These are phyloP conservation scores for Leptodactylus fallax DNA, from an alignment of 2,797 vertebrate genomes.

Conservation along the genomic window DNA sequence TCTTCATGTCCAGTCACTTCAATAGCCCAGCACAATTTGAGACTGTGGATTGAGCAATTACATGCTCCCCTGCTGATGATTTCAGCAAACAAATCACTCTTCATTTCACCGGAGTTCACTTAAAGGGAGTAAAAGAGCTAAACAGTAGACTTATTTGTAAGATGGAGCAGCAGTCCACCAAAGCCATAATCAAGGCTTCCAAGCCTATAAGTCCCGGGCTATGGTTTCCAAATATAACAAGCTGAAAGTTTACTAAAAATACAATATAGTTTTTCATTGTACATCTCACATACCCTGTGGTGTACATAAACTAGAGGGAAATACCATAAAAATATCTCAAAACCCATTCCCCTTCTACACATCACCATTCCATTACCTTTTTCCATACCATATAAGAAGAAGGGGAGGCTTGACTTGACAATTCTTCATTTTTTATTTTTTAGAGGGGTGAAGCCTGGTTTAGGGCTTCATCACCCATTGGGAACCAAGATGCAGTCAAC, in stretches of 20 bases:
- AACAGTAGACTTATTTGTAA: not conserved
- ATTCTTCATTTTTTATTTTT: too few species aligned
- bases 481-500: too few species aligned
- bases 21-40: slow-evolving; percentile 26
- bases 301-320: not conserved
- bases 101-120: slow-evolving; percentile 23
- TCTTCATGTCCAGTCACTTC: slow-evolving; percentile 8
- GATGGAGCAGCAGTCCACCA: not conserved
- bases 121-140: slow-evolving; percentile 3
- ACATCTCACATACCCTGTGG: not conserved
- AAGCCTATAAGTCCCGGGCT: not conserved
- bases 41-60: slow-evolving; percentile 49
- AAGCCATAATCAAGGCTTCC: slow-evolving; percentile 2
- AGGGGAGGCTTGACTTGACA: too few species aligned
- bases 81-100: slow-evolving; percentile 42
- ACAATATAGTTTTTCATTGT: not conserved
- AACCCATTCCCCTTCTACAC: too few species aligned
- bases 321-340: not conserved
- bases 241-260: not conserved
- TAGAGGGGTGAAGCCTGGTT: too few species aligned
- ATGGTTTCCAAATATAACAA: not conserved
- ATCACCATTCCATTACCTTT: too few species aligned
- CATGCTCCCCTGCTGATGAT: not conserved
- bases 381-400: too few species aligned
- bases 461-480: too few species aligned